Conservation (phyloP, 2,888 invertebrate species). For the Thecocarcelia acutangulata region DNA sequence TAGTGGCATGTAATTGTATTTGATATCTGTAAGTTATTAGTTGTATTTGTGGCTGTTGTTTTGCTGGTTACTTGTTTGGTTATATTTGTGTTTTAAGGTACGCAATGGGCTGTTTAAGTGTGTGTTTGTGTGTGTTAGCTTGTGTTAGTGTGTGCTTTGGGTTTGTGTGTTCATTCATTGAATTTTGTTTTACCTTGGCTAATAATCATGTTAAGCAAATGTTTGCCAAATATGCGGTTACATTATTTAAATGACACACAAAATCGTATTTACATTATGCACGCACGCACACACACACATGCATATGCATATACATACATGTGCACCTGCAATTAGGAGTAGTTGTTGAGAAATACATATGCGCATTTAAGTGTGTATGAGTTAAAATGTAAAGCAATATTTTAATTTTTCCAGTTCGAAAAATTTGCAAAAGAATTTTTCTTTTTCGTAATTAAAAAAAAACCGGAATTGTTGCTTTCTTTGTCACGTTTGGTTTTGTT, state of each 20-base stretch:
- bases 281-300: slow-evolving; percentile 3
- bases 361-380: too few relatives aligned
- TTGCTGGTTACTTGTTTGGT: slow-evolving; percentile 42
- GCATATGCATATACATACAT: background rate
- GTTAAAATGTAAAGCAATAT: too few relatives aligned
- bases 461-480: too few relatives aligned
- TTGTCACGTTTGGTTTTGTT: too few relatives aligned
- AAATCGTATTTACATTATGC: slow-evolving; percentile 33
- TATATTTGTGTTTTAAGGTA: slow-evolving; percentile 2
- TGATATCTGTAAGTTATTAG: slow-evolving; percentile 79
- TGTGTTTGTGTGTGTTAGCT: background rate
- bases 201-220: slow-evolving; percentile 79
- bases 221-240: slow-evolving; percentile 78
- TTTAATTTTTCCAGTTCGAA: too few relatives aligned
- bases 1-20: slow-evolving; percentile 78
- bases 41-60: slow-evolving; percentile 63
- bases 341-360: background rate
- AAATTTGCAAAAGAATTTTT: too few relatives aligned
- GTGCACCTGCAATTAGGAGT: background rate
- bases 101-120: background rate
- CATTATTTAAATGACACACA: slow-evolving; percentile 65
- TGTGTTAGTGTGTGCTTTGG: slow-evolving; percentile 60
- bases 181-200: slow-evolving; percentile 71
- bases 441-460: too few relatives aligned
- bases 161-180: slow-evolving; percentile 63